Evolutionary conservation across 2,888 invertebrate genomes (phyloP), one percentile per base, ranked within the genome.

Genomic region (Marronus borbonicus): DNA sequence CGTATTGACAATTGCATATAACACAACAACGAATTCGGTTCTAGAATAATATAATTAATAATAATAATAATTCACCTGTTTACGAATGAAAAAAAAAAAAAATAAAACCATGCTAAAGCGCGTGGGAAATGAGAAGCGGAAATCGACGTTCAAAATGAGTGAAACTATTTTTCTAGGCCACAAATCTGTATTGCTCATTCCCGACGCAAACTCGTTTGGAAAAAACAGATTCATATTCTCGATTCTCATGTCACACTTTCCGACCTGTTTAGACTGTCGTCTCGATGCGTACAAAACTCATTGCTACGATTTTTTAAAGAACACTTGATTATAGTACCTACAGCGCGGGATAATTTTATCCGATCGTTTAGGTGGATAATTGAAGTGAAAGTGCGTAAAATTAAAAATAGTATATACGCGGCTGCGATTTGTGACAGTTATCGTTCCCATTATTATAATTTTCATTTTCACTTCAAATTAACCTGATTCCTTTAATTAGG

Each of bases 91-190:
- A 28, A 28, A 24, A 24, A n/a, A 17, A 62, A 28, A 62, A 62
- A 28, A 31, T 28, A 12, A 31, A 62, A 28, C 14, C 31, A 14
- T 31, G 24, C 4, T 28, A 28, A 12, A 24, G 12, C 62, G 55
- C 60, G 44, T 62, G 72, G 72, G 49, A 74, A 74, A 74, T 74
- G 10, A n/a, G 31, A 44, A 74, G 24, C 72, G 72, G 72, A 74
- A 74, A 74, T 24, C 24, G 10, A 62, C 60, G 10, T 39, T 74
- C 55, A 14, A 62, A 60, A 66, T 24, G 39, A 76, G 76, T 76
- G 76, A 76, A 76, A 76, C 66, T 76, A 76, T 68, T 66, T 76
- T 76, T 76, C 76, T 76, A 76, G 66, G 76, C 52, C 76, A 76
- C 24, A 74, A 49, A 68, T 49, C 49, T 76, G n/a, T 39, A 68